Base-by-base conservation (phyloP, 2,888 invertebrate species). In the Drosophila fulvimacula region DNA sequence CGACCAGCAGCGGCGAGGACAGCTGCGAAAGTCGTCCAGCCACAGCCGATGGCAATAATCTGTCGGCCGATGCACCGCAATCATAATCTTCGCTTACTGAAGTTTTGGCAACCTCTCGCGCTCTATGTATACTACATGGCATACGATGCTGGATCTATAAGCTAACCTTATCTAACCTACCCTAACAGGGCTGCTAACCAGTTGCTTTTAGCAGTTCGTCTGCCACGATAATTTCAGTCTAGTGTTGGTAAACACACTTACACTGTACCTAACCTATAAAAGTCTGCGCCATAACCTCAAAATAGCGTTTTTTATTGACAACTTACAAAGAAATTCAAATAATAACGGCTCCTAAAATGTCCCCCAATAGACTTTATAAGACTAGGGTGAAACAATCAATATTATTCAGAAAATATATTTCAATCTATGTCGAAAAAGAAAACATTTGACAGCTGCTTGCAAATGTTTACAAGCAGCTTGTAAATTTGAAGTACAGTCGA, bases 1-100 rank as follows among this genome's bases (percentile, higher is more conserved):
- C 86, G 11, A 86, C 89, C 17, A 85, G 89, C 53, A 79, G 82
- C 41, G 80, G 78, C 5, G 90, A 89, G 19, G 87, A 78, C 19
- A 86, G 86, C 44, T 79, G 86, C 41, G 84, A 79, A 21, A 82
- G 78, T 61, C 81, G 89, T 0, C 85, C 82, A 15, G 68, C 82
- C 1, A 88, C 88, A 2, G 89, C 79, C 19, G 90, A 89, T 76
- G 87, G 79, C 44, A 65, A 61, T 36, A 82, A 77, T 62, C 49
- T 61, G 7, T 51, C 66, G 1, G 55, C 72, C 17, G 80, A 79
- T 15, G 58, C 36, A 24, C 1, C 52, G 2, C 49, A 11, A 32
- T n/a, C 44, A 9, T 44, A 44, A 24, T 3, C 4, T 9, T 24
- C 5, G 5, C n/a, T 11, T n/a, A 11, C 27, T n/a, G 1, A 46